Conservation (phyloP, 1,140 invertebrate species). For the Penaeus vannamei region DNA sequence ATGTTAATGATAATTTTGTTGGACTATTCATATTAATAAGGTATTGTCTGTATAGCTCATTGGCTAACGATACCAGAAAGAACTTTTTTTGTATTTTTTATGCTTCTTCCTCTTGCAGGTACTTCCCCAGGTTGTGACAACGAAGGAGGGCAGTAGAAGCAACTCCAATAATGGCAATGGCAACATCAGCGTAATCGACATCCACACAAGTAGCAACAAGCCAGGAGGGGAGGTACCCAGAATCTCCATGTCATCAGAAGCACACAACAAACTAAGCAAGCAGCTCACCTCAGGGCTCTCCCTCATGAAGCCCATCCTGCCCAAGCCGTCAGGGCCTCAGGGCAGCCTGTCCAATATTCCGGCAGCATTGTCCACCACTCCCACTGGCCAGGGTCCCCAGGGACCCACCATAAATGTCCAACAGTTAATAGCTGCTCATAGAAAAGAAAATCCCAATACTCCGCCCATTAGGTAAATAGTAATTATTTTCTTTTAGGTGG, state of each 20-base stretch:
- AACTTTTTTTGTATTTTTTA: too few relatives aligned
- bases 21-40: too few relatives aligned
- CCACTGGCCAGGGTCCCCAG: conserved; percentile 79
- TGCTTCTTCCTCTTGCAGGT: background rate
- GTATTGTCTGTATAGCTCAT: too few relatives aligned
- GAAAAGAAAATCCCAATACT: conserved; percentile 73
- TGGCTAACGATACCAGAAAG: too few relatives aligned
- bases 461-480: conserved; percentile 65
- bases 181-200: conserved; percentile 67
- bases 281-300: conserved; percentile 54
- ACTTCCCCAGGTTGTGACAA: conserved; percentile 38
- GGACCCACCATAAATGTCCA: conserved; percentile 84
- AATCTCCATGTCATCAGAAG: conserved; percentile 65
- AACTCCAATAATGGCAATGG: conserved; percentile 64
- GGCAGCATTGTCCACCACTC: conserved; percentile 69
- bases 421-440: conserved; percentile 86
- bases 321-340: conserved; percentile 69
- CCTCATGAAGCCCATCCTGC: conserved; percentile 70
- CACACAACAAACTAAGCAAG: conserved; percentile 54
- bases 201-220: conserved; percentile 58
- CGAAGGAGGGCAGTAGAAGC: conserved; percentile 48
- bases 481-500: background rate
- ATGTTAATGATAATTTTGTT: too few relatives aligned
- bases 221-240: conserved; percentile 48
- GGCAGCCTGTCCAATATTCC: conserved; percentile 53